Percentiles rank a stretch among this genome's conserved stretches.
phyloP scores from a whole-genome alignment of 2,888 invertebrate species.

The Lissocephala sabroskyi region DNA sequence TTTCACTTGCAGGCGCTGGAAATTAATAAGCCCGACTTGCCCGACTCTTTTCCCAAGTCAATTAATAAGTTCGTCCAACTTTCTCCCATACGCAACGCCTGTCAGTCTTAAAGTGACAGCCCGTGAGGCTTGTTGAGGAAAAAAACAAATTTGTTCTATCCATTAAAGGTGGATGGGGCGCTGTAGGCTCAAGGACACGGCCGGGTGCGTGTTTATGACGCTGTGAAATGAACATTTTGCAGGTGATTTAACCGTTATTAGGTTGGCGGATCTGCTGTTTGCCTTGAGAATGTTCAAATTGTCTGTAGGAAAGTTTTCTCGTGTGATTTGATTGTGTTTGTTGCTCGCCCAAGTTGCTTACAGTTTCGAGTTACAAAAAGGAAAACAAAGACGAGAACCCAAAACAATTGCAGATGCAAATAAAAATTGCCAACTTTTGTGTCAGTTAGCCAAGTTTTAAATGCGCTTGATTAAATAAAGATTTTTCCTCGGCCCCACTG shows the following conservation, averaged over 20 bases:
- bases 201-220: conserved; percentile 50
- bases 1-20: no score
- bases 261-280: conserved; percentile 28
- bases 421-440: conserved; percentile 38
- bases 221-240: conserved; percentile 66
- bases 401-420: conserved; percentile 42
- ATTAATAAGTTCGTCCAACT: no score
- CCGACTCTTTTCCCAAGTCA: no score
- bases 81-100: no score
- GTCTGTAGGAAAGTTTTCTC: conserved; percentile 49
- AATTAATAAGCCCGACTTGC: no score
- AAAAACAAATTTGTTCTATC: neutral
- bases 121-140: conserved; percentile 27
- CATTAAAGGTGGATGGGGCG: conserved; percentile 8
- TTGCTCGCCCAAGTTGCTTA: conserved; percentile 5
- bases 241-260: conserved; percentile 66
- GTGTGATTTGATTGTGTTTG: conserved; percentile 57
- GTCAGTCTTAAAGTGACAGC: conserved; percentile 61
- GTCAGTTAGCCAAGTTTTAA: conserved; percentile 24
- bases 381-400: conserved; percentile 36
- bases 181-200: conserved; percentile 7
- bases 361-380: no score
- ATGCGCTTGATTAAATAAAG: conserved; percentile 62
- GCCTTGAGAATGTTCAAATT: conserved; percentile 2
- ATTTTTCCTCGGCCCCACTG: conserved; percentile 35